A percentile compares a stretch with the other conserved stretches of the same genome.
These are phyloP conservation scores for Galemys pyrenaicus DNA, from an alignment of 2,113 vertebrate genomes.

Conservation along the genomic window DNA sequence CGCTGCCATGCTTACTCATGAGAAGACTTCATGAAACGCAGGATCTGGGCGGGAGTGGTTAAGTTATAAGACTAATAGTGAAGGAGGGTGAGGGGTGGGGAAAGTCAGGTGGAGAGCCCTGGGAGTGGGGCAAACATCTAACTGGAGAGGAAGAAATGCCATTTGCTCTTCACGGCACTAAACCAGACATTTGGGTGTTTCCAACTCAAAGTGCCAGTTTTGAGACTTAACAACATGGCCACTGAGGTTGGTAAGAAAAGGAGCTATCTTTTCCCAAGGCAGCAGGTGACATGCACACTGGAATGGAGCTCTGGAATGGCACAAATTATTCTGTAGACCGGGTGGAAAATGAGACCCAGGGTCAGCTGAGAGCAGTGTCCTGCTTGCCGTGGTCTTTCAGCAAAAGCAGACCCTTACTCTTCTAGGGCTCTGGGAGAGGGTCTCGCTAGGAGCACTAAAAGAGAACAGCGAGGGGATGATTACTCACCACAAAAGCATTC, in stretches of 20 bases:
- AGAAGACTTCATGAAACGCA: not conserved
- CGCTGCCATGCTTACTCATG: no score
- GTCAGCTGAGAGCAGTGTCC: rapidly evolving
- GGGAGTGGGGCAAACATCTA: rapidly evolving
- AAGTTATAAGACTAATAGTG: not conserved
- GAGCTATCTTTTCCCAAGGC: not conserved
- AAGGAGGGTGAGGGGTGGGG: not conserved
- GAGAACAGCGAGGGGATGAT: not conserved
- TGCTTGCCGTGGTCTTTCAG: not conserved
- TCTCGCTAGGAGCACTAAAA: not conserved
- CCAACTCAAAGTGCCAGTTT: not conserved
- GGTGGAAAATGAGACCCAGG: not conserved
- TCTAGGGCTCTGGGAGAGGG: not conserved
- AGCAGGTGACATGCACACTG: not conserved
- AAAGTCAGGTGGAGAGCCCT: not conserved
- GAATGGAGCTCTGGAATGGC: not conserved
- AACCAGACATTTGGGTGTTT: not conserved
- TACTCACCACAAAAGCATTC: not conserved
- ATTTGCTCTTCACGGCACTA: not conserved
- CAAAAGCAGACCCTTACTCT: not conserved
- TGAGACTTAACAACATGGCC: not conserved
- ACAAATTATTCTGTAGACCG: not conserved
- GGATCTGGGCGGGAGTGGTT: not conserved
- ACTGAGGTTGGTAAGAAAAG: not conserved
- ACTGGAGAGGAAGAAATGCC: not conserved